Evolutionary conservation across 1,140 invertebrate genomes (phyloP).

Genomic region (Aphelinus atriplicis): DNA sequence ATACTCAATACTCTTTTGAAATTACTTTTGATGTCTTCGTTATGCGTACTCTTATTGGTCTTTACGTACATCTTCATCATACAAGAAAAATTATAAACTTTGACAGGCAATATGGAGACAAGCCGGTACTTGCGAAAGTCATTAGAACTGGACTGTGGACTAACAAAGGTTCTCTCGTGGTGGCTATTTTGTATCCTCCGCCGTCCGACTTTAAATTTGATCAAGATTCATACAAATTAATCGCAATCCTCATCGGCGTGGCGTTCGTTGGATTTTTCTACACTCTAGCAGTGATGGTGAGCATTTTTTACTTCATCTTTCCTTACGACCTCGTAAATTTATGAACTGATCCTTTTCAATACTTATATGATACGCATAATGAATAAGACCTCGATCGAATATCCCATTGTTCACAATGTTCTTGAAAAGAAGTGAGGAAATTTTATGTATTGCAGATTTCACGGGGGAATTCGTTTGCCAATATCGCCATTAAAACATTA

Average conservation of each 20-base stretch:
- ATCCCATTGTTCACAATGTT: too few species aligned
- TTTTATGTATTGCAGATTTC: slow-evolving; percentile 55
- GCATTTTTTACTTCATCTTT: neutral
- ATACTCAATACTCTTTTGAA: neutral
- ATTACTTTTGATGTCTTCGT: neutral
- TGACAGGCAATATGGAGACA: slow-evolving; percentile 77
- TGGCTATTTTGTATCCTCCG: slow-evolving; percentile 93
- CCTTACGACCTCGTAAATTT: too few species aligned
- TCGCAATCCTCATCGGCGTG: slow-evolving; percentile 82
- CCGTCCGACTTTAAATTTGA: slow-evolving; percentile 96
- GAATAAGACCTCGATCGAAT: too few species aligned
- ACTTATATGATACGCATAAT: too few species aligned
- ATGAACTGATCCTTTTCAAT: too few species aligned
- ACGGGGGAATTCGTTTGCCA: slow-evolving; percentile 67
- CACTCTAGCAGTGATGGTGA: slow-evolving; percentile 84
- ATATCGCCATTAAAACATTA: slow-evolving; percentile 81
- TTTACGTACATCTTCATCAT: neutral
- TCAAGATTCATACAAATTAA: slow-evolving; percentile 91
- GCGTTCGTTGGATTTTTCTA: slow-evolving; percentile 84
- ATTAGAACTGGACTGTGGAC: slow-evolving; percentile 88
- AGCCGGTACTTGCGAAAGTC: slow-evolving; percentile 74
- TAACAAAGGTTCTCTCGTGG: slow-evolving; percentile 88
- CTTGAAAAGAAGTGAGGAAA: too few species aligned
- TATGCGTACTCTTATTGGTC: neutral
- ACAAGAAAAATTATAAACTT: neutral